These are phyloP conservation scores for Zele albiditarsus DNA, from an alignment of 2,888 invertebrate species.

Conservation along the genomic window DNA sequence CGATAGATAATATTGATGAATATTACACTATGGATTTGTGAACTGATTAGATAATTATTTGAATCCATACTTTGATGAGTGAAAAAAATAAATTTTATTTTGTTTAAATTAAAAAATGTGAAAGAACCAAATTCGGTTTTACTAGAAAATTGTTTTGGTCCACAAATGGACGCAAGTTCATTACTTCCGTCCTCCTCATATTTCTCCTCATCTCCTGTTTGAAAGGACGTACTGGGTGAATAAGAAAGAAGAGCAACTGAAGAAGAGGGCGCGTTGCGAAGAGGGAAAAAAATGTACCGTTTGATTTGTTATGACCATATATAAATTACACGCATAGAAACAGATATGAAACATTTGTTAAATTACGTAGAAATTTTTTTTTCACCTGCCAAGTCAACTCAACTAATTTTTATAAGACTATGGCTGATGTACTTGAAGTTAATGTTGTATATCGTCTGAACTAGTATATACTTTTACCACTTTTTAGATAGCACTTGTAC, in stretches of 20 bases:
- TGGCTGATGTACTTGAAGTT: not conserved
- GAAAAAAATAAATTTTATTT: not conserved
- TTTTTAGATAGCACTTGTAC: not conserved
- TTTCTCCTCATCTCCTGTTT: not conserved
- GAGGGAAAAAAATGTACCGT: slow-evolving; percentile 45
- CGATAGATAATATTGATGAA: no score
- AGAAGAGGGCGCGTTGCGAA: slow-evolving; percentile 8
- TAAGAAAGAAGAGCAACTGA: slow-evolving; percentile 41
- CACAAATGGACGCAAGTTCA: not conserved
- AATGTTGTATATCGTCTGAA: not conserved
- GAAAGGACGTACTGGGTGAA: not conserved
- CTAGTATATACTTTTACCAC: not conserved
- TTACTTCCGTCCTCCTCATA: slow-evolving; percentile 29
- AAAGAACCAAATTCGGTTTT: not conserved
- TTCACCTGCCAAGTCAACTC: not conserved
- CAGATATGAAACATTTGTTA: not conserved
- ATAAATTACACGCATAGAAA: not conserved
- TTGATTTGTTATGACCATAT: slow-evolving; percentile 22
- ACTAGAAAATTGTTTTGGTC: not conserved
- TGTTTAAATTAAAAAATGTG: not conserved
- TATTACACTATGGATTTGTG: no score
- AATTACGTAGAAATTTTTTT: not conserved
- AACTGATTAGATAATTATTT: no score
- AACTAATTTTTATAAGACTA: not conserved
- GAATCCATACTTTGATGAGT: no score